A percentile compares a stretch with the other conserved stretches of the same genome.
These are phyloP conservation scores for Invenusta paracnida DNA, from an alignment of 2,888 invertebrate genomes.

Conservation along the genomic window DNA sequence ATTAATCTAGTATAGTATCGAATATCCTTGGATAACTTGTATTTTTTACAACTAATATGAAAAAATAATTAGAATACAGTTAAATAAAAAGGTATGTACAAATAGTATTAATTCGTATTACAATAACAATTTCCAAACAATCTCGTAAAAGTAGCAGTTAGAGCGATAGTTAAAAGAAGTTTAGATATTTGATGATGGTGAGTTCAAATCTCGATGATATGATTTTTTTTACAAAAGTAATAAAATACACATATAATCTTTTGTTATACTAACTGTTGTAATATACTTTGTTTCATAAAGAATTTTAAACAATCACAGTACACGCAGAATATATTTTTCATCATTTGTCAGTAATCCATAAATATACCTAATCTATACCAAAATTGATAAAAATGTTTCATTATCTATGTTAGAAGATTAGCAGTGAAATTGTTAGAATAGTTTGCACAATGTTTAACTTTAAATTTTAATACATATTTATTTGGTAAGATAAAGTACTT, in stretches of 20 bases:
- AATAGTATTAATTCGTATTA: background rate
- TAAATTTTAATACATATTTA: background rate
- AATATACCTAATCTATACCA: no score
- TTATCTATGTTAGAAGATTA: background rate
- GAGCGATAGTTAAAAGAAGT: background rate
- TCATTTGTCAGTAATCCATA: no score
- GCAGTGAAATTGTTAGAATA: background rate
- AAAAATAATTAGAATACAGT: background rate
- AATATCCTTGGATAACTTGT: background rate
- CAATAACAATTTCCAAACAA: background rate
- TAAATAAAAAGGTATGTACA: background rate
- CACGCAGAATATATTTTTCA: background rate
- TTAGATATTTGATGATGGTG: background rate
- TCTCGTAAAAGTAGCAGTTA: background rate
- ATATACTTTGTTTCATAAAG: background rate
- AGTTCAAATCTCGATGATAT: background rate
- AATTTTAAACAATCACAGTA: background rate
- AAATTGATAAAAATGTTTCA: background rate
- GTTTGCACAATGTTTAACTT: background rate
- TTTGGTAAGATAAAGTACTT: background rate
- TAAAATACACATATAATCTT: background rate
- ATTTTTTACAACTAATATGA: background rate
- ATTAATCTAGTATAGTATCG: background rate
- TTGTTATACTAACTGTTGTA: background rate
- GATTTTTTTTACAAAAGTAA: background rate